Base-by-base conservation (phyloP, 1,140 invertebrate genomes). In the Teleopsis dalmanni region DNA sequence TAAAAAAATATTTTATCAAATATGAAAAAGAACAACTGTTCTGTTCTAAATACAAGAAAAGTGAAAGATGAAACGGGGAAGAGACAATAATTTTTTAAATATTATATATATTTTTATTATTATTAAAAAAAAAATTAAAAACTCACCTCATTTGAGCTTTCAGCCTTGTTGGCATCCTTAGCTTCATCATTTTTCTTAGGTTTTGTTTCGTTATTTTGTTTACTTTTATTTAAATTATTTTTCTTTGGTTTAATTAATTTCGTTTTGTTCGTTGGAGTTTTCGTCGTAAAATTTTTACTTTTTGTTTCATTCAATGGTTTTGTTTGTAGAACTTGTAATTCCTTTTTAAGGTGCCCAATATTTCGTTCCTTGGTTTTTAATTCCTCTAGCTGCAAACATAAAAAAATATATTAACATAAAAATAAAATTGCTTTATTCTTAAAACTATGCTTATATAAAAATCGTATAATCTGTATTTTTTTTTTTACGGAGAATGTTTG, bases 281-380 rank as follows among this genome's bases (percentile, higher is more conserved):
- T 66, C 53, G 60, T 57, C 43, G 53, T 68, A 56, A 58, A 59
- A 54, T 62, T 67, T 66, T 63, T 64, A 63, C 60, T 62, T 48
- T 56, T 57, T 16, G 31, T 46, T 63, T 67, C 58, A 59, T 59
- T 59, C 60, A 65, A 58, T 52, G 56, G 59, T 65, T 56, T 21
- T 10, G 11, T 47, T 62, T 60, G 62, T 58, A 56, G 56, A 55
- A 54, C 52, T 55, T 60, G 59, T 56, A 69, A 67, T 56, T 76
- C 75, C 57, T 75, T 66, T 55, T 59, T 75, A 53, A 77, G 63
- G 62, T 76, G 76, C 67, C 73, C 70, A 58, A 77, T 76, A 57
- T 74, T 73, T 60, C 76, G 73, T 71, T 77, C 76, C 68, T 77
- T 77, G 74, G 75, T 75, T 74, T 77, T 77, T 48, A 77, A 76